Evolutionary conservation across 2,888 invertebrate genomes (phyloP), one percentile per base, ranked within the genome.

Genomic region (Mesochorus sp.): DNA sequence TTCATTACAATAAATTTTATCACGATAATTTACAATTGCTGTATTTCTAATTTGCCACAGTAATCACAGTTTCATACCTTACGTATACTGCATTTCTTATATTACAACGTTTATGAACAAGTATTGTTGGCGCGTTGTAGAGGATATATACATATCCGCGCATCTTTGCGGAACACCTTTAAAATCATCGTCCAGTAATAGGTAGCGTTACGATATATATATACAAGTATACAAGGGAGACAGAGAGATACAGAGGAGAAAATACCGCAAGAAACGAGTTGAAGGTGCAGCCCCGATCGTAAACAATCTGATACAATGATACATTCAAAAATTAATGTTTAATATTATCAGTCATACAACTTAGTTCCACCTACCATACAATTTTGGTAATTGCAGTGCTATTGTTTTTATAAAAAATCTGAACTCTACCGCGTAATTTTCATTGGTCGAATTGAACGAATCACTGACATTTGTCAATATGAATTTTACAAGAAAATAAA

Each of bases 261-360:
- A 53, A 24, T 42, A 53, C 31, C 53, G 31, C 62, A 53, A 19
- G 37, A 66, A 53, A 39, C 39, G 12, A 59, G 70, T 70, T 61
- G 59, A 70, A 59, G 59, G 59, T 39, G 28, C 17, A 37, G 49
- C 10, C 14, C 28, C 59, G 64, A 73, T 74, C 73, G 74, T 80
- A 77, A 80, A 59, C 61, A 61, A 51, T 51, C 26, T 24, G 42
- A 42, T 39, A 17, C 71, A 17, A 53, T 53, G 26, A 75, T 75
- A 47, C 71, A 61, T 78, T 59, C 55, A 21, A 12, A 24, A 37
- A 34, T 14, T 28, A 47, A 55, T 14, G 19, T 62, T 61, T 26
- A 12, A 37, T 49, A 31, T 31, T n/a, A 10, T 24, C n/a, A 59
- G 59, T 61, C 28, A n/a, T n/a, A 28, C 19, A 31, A 19, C 28